Base-by-base conservation (phyloP, 2,113 vertebrate genomes). In the Scomber japonicus region DNA sequence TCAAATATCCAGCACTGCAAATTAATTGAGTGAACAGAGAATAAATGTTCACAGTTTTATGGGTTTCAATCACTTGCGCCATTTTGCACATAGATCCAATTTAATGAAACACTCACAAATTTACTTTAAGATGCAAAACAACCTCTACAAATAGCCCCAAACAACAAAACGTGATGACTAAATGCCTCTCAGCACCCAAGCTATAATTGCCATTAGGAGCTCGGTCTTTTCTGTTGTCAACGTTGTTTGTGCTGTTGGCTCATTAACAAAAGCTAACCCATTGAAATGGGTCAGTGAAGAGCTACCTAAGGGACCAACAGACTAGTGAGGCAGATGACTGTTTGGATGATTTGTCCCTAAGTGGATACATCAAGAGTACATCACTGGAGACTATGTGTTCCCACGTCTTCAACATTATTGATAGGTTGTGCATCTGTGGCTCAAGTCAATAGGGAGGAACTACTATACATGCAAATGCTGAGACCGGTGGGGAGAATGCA, bases 211-310 rank as follows among this genome's bases (percentile, higher is more conserved):
- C 63, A 70, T 68, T 76, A 67, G 46, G 21, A 56, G 61, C 61
- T 76, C 19, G 14, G 19, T 62, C 35, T 78, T 81, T 66, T 83
- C 71, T 65, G 64, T 71, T 70, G 76, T 75, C 82, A 67, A 75
- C 50, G 57, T 80, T 80, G 70, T 90, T 89, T 84, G 75, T 63
- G 54, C 48, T 21, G 62, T 71, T 74, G 85, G 75, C 90, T 93
- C 93, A 92, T 94, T 93, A 92, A 84, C 87, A 86, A 89, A 92
- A 75, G 76, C 75, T 85, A 88, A 91, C 92, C 91, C 81, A 15
- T 1, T 61, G 50, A 82, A 86, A 59, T 81, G 85, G 91, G 83
- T 92, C 90, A 88, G 64, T 68, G 80, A 83, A 64, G 64, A 82
- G 77, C 66, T 73, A 88, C 90, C 88, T 82, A 76, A 21, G 85